These are phyloP conservation scores for Pseudorasbora parva DNA, from an alignment of 2,113 vertebrate species.

Conservation along the genomic window DNA sequence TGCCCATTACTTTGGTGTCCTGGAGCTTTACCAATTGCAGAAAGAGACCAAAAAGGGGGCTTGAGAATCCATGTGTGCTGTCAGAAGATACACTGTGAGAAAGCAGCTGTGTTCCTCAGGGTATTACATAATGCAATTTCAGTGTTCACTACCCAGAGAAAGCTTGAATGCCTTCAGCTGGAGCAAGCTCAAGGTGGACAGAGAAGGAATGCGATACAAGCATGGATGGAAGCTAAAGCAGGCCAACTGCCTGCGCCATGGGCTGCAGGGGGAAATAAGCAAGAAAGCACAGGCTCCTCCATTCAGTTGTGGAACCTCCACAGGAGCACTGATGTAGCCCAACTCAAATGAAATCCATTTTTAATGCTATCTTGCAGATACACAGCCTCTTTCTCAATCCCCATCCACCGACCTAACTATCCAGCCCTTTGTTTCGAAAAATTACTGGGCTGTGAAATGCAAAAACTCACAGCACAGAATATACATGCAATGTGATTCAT, in stretches of 20 bases:
- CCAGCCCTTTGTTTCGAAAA: conserved; percentile 55
- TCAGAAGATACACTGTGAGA: conserved; percentile 51
- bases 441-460: conserved; percentile 76
- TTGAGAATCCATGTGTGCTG: conserved; percentile 11
- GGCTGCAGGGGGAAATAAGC: background rate
- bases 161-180: conserved; percentile 47
- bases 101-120: conserved; percentile 70
- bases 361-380: conserved; percentile 42
- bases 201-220: background rate
- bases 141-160: conserved; percentile 35
- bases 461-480: conserved; percentile 70
- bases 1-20: conserved; percentile 29
- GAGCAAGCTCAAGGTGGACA: conserved; percentile 13
- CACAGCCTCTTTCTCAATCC: conserved; percentile 9
- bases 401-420: background rate
- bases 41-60: conserved; percentile 23
- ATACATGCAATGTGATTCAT: conserved; percentile 74
- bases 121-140: conserved; percentile 70
- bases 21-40: conserved; percentile 31
- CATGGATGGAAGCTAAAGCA: conserved; percentile 38
- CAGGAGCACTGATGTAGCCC: background rate
- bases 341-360: conserved; percentile 51
- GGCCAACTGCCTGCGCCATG: background rate
- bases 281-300: background rate
- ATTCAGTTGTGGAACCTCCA: background rate